Percentiles rank a stretch among this genome's conserved stretches.
Conservation (phyloP, 2,888 invertebrate species). For the Myopa testacea region DNA sequence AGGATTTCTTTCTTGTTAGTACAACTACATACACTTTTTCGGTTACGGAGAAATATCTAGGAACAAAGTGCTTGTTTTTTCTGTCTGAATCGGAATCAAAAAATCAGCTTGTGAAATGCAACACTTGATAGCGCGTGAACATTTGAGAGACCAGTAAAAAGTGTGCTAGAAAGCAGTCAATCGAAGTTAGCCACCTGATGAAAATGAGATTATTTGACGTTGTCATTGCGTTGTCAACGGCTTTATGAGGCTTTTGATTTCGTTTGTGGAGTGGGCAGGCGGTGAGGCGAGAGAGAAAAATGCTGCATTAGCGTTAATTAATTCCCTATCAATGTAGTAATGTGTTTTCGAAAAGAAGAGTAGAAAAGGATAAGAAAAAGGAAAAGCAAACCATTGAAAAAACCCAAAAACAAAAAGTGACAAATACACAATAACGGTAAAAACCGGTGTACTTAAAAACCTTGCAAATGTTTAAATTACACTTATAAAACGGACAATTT, state of each 20-base stretch:
- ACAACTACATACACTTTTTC: not conserved
- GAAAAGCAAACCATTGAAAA: not conserved
- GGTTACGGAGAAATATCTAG: not conserved
- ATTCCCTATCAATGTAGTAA: slow-evolving; percentile 20
- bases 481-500: too few relatives aligned
- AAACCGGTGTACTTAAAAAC: too few relatives aligned
- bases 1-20: not conserved
- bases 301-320: slow-evolving; percentile 43
- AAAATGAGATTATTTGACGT: slow-evolving; percentile 59
- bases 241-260: slow-evolving; percentile 42
- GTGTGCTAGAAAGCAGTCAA: not conserved
- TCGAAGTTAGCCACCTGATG: slow-evolving; percentile 53
- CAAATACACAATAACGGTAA: not conserved
- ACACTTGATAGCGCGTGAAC: slow-evolving; percentile 8
- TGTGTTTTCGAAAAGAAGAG: not conserved
- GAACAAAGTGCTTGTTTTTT: not conserved
- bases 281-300: slow-evolving; percentile 7
- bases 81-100: slow-evolving; percentile 56
- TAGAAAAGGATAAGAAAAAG: not conserved
- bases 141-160: not conserved
- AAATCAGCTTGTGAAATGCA: slow-evolving; percentile 27
- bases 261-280: not conserved
- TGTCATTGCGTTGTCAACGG: slow-evolving; percentile 56
- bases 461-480: too few relatives aligned
- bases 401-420: slow-evolving; percentile 4